These are phyloP conservation scores for Parasteatoda tepidariorum DNA, from an alignment of 1,140 invertebrate genomes.

Conservation along the genomic window DNA sequence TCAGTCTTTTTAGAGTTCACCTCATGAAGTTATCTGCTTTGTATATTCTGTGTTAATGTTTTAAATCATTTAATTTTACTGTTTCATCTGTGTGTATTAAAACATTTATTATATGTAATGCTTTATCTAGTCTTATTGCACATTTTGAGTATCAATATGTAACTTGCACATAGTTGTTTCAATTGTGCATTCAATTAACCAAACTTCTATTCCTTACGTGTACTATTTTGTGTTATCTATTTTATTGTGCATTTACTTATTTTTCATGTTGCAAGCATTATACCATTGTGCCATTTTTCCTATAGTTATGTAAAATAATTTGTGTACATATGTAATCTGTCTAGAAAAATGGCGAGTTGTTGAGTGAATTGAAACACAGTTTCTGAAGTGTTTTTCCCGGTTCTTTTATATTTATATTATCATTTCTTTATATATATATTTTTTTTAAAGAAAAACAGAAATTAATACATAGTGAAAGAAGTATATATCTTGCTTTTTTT, in stretches of 20 bases:
- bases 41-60: too few relatives aligned
- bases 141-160: conserved; percentile 1
- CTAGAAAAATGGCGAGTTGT: neutral
- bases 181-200: conserved; percentile 16
- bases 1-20: too few relatives aligned
- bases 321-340: conserved; percentile 13
- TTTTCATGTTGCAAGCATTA: neutral
- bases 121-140: conserved; percentile 51
- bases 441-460: too few relatives aligned
- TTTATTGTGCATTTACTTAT: neutral
- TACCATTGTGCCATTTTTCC: conserved; percentile 55
- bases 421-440: too few relatives aligned
- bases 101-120: too few relatives aligned
- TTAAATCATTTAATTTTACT: too few relatives aligned
- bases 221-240: conserved; percentile 4
- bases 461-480: too few relatives aligned
- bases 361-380: conserved; percentile 42
- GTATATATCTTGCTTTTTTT: too few relatives aligned
- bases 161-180: conserved; percentile 42
- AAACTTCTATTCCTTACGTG: neutral
- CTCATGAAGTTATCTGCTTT: too few relatives aligned
- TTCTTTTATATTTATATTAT: too few relatives aligned
- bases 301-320: conserved; percentile 28
- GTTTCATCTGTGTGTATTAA: too few relatives aligned
- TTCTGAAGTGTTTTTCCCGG: conserved; percentile 46